phyloP scores from a whole-genome alignment of 2,888 invertebrate species.

The Cepaea hortensis region DNA sequence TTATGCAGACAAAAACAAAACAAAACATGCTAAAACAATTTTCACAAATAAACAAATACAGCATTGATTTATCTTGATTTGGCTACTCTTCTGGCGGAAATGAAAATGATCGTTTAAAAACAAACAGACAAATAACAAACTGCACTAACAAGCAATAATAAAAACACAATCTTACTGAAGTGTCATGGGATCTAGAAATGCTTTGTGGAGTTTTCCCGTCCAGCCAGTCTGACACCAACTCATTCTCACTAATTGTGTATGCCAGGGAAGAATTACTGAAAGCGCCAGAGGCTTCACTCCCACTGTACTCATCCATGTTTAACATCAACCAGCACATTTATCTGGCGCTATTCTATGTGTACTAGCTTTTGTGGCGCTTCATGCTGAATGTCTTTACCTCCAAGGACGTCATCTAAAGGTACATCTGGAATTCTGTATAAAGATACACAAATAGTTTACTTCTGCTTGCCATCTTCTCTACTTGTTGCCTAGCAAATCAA shows the following conservation, averaged over 20 bases:
- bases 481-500: too few relatives aligned
- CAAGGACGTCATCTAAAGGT: not conserved
- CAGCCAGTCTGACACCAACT: conserved; percentile 42
- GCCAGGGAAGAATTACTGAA: conserved; percentile 42
- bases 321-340: not conserved
- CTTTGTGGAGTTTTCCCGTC: conserved; percentile 37
- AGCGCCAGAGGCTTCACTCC: conserved; percentile 29
- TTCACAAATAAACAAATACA: too few relatives aligned
- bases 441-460: too few relatives aligned
- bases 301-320: conserved; percentile 38
- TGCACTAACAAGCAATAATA: not conserved
- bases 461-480: too few relatives aligned
- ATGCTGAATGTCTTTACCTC: not conserved
- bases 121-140: too few relatives aligned
- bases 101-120: too few relatives aligned
- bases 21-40: too few relatives aligned
- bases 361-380: not conserved
- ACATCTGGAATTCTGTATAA: too few relatives aligned
- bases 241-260: conserved; percentile 40
- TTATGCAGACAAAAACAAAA: too few relatives aligned
- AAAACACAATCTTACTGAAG: not conserved
- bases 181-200: not conserved
- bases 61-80: too few relatives aligned
- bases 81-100: too few relatives aligned
- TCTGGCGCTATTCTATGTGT: not conserved